A percentile compares a stretch with the other conserved stretches of the same genome.
phyloP scores from a whole-genome alignment of 2,113 vertebrate genomes.

The Symphodus melops region DNA sequence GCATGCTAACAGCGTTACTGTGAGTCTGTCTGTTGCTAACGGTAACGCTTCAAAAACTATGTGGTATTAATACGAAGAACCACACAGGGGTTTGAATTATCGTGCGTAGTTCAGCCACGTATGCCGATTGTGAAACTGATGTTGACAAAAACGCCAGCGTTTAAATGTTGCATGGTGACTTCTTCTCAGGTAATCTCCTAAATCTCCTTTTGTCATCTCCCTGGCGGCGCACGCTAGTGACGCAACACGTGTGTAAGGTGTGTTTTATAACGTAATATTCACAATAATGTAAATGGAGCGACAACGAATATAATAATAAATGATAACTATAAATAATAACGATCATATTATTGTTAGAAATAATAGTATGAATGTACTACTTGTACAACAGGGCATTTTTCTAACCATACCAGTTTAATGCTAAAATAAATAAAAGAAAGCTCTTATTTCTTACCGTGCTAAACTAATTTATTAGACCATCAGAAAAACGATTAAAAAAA shows the following conservation, averaged over 20 bases:
- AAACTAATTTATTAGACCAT: too few relatives aligned
- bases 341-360: too few relatives aligned
- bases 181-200: constrained; percentile 39
- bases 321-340: neutral
- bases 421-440: too few relatives aligned
- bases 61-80: neutral
- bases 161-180: constrained; percentile 37
- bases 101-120: neutral
- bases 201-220: constrained; percentile 26
- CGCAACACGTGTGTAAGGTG: constrained; percentile 51
- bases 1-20: constrained; percentile 37
- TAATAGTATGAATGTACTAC: too few relatives aligned
- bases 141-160: constrained; percentile 5
- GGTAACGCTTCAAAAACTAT: neutral
- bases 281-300: too few relatives aligned
- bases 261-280: neutral
- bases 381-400: too few relatives aligned
- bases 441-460: too few relatives aligned
- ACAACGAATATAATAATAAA: too few relatives aligned
- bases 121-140: neutral
- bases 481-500: too few relatives aligned
- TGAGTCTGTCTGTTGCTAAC: constrained; percentile 10
- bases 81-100: neutral
- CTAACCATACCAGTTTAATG: too few relatives aligned
- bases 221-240: constrained; percentile 74